phyloP scores from a whole-genome alignment of 30 jellyfish, hydroid and myxozoan genomes.

The Sanderia malayensis region DNA sequence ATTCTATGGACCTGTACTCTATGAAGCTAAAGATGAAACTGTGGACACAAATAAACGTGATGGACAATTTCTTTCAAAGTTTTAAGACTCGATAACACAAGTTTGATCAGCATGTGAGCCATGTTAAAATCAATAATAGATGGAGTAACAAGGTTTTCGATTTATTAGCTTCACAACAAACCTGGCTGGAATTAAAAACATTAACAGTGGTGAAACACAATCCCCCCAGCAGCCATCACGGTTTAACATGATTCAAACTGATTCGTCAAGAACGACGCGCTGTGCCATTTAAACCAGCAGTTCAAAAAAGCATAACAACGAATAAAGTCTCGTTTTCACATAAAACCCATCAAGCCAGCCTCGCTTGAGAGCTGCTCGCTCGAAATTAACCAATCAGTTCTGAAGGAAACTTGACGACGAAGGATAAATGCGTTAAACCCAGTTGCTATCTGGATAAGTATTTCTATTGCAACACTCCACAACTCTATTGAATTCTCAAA shows the following conservation, averaged over 20 bases:
- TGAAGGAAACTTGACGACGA: too few species aligned
- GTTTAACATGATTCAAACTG: neutral
- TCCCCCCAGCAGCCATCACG: neutral
- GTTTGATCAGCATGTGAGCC: neutral
- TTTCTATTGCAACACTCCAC: neutral
- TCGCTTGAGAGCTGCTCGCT: too few species aligned
- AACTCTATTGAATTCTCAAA: neutral
- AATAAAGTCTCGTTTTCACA: too few species aligned
- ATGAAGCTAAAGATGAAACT: too few species aligned
- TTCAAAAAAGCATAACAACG: too few species aligned
- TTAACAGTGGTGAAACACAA: neutral
- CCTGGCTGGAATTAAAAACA: slow-evolving; percentile 5
- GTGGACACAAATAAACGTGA: too few species aligned
- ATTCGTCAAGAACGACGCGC: neutral
- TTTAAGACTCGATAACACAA: too few species aligned
- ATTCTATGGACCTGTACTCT: too few species aligned
- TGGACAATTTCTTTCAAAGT: too few species aligned
- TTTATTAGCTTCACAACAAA: neutral
- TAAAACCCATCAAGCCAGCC: too few species aligned
- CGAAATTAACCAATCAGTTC: too few species aligned
- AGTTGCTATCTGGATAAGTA: neutral
- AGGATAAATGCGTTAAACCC: too few species aligned
- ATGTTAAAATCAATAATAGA: neutral
- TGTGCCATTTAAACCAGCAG: neutral
- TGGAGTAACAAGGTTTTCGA: neutral